Conservation (phyloP, 2,113 vertebrate species). For the Zapus hudsonius region DNA sequence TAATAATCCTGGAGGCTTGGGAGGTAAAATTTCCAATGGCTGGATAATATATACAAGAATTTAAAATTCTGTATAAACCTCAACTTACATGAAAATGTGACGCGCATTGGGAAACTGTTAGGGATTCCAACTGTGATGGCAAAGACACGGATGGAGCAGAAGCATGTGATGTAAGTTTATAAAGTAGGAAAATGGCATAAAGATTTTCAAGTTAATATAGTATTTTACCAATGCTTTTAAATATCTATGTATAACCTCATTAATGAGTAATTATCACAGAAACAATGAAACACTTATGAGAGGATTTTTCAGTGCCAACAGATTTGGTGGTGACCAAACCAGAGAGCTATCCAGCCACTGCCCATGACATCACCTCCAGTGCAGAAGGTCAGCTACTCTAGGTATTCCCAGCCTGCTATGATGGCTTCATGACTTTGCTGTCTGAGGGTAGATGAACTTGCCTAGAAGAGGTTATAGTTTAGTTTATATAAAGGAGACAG, state of each 20-base stretch:
- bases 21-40: neutral
- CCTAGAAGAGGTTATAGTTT: neutral
- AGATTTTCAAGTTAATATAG: neutral
- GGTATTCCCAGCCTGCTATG: neutral
- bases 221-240: neutral
- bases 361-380: neutral
- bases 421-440: neutral
- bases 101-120: neutral
- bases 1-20: neutral
- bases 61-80: neutral
- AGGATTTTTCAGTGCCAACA: neutral
- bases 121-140: neutral
- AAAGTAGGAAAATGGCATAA: neutral
- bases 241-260: neutral
- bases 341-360: neutral
- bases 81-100: neutral
- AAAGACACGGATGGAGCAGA: neutral
- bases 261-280: neutral
- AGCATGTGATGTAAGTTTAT: neutral
- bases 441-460: neutral
- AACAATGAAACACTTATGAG: neutral
- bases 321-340: neutral
- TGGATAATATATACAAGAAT: neutral
- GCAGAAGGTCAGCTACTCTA: neutral
- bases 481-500: neutral